These are phyloP conservation scores for Ormyrus pomaceus DNA, from an alignment of 2,888 invertebrate species.

Conservation along the genomic window DNA sequence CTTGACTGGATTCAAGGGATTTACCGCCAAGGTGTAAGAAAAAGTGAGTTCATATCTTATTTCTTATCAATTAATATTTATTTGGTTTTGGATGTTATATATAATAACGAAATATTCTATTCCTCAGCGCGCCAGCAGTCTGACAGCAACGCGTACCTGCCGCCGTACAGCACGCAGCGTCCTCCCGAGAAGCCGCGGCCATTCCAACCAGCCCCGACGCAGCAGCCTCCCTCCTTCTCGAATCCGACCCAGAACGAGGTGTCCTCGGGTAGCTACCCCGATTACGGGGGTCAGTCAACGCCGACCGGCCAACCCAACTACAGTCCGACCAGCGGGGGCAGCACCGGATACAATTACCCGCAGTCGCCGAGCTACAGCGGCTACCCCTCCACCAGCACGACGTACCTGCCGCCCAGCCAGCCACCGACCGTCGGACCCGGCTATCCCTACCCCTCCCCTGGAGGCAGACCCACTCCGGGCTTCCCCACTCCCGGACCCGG, in stretches of 20 bases:
- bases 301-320: constrained; percentile 62
- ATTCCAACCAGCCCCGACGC: constrained; percentile 78
- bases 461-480: constrained; percentile 58
- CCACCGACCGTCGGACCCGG: constrained; percentile 51
- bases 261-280: constrained; percentile 64
- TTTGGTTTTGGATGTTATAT: background rate
- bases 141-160: constrained; percentile 76
- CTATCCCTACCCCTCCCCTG: constrained; percentile 58
- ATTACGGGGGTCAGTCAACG: constrained; percentile 56
- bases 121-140: constrained; percentile 80
- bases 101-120: background rate
- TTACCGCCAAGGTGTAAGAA: constrained; percentile 79
- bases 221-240: constrained; percentile 72
- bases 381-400: constrained; percentile 62
- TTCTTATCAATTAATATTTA: background rate
- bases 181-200: constrained; percentile 83
- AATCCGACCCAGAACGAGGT: constrained; percentile 63
- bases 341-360: constrained; percentile 53
- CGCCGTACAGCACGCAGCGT: constrained; percentile 78
- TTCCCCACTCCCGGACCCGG: constrained; percentile 69
- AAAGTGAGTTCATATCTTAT: constrained; percentile 73
- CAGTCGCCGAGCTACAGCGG: constrained; percentile 28
- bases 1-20: constrained; percentile 86
- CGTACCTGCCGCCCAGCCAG: constrained; percentile 57
- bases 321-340: constrained; percentile 63